These are phyloP conservation scores for Zaprionus camerounensis DNA, from an alignment of 1,140 invertebrate genomes.

Conservation along the genomic window DNA sequence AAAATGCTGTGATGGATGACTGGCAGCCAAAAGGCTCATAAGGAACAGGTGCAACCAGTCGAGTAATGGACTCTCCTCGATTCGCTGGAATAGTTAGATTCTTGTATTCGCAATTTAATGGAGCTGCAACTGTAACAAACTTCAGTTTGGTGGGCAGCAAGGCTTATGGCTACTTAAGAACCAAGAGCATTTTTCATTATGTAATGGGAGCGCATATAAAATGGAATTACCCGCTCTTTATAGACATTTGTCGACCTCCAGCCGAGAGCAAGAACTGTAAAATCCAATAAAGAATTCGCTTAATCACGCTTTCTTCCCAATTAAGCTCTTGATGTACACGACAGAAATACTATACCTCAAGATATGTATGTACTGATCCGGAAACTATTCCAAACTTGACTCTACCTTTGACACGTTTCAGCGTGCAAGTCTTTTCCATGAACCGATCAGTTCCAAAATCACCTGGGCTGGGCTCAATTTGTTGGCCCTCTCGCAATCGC, in stretches of 20 bases:
- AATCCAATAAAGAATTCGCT: background rate
- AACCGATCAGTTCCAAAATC: slow-evolving; percentile 53
- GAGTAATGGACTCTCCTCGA: background rate
- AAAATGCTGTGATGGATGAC: slow-evolving; percentile 43
- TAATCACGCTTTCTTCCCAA: background rate
- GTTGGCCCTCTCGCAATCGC: slow-evolving; percentile 41
- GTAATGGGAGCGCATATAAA: background rate
- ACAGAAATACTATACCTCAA: background rate
- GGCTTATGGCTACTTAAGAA: slow-evolving; percentile 6
- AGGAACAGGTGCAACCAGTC: slow-evolving; percentile 68
- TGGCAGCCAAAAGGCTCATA: slow-evolving; percentile 38
- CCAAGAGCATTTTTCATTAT: background rate
- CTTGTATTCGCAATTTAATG: slow-evolving; percentile 22
- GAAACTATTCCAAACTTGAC: background rate
- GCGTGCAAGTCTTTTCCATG: slow-evolving; percentile 6
- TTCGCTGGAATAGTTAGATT: background rate
- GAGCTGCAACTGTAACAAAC: background rate
- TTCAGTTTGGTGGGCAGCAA: slow-evolving; percentile 20
- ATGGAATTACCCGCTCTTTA: background rate
- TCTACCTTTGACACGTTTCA: slow-evolving; percentile 47
- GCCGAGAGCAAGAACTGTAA: background rate
- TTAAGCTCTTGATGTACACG: background rate
- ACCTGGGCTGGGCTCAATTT: slow-evolving; percentile 34
- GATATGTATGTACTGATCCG: background rate
- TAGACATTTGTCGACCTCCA: background rate